Percentiles rank a stretch among this genome's conserved stretches.
Evolutionary conservation across 1,140 invertebrate genomes (phyloP).

Genomic region (Chrysopa pallens): DNA sequence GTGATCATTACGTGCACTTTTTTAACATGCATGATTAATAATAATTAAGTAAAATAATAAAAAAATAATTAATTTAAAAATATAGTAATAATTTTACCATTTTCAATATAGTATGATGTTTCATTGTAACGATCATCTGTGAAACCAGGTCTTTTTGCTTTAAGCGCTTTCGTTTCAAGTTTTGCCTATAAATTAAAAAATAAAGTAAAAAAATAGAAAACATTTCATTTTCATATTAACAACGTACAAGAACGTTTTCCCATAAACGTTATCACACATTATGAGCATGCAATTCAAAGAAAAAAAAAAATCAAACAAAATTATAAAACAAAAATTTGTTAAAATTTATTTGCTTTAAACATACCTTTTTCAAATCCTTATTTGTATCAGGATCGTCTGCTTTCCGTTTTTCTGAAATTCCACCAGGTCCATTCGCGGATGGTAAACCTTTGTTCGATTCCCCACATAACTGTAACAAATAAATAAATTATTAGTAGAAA

Average conservation of each 20-base stretch:
- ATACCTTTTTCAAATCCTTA: constrained; percentile 53
- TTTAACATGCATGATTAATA: too few species aligned
- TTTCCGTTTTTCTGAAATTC: constrained; percentile 39
- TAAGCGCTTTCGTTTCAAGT: constrained; percentile 80
- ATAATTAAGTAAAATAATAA: too few species aligned
- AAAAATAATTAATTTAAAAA: too few species aligned
- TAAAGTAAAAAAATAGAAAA: background rate
- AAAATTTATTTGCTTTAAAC: background rate
- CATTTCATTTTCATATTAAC: background rate
- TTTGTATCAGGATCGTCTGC: constrained; percentile 44
- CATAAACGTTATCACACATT: background rate
- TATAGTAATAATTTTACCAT: constrained; percentile 46
- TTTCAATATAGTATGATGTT: constrained; percentile 92
- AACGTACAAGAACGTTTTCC: background rate
- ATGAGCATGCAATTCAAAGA: background rate
- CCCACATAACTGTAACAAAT: constrained; percentile 26
- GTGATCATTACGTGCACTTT: too few species aligned
- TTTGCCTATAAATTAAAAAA: constrained; percentile 64
- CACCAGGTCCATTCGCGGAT: constrained; percentile 19
- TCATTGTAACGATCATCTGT: constrained; percentile 85
- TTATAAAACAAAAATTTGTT: background rate
- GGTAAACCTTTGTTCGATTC: constrained; percentile 39
- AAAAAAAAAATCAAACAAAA: background rate
- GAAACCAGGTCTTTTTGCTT: constrained; percentile 81
- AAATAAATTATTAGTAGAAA: constrained; percentile 4